Base-by-base conservation (phyloP, 2,113 vertebrate genomes). In the Amphilophus citrinellus region DNA sequence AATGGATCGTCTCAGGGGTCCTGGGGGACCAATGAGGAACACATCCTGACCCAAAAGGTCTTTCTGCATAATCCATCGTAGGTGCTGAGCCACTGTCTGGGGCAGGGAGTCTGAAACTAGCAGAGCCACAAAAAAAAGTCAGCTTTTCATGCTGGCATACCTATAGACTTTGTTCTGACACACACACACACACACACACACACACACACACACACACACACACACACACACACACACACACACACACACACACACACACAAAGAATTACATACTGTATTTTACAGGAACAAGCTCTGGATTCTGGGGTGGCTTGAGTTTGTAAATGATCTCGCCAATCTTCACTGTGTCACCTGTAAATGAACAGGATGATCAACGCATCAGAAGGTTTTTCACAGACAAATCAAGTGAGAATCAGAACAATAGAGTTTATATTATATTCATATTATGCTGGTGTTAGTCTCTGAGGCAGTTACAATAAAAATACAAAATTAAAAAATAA, bases 51-150 rank as follows among this genome's bases (percentile, higher is more conserved):
- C 98, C 82, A 99, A 88, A 83, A 99, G 96, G 84, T 99, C 98
- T 89, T 99, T 99, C 92, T 99, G 98, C 98, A 99, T 99, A 84
- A 99, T 98, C 98, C 98, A 99, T 95, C 97, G 96, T 10, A 99
- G 96, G 90, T 99, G 98, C 39, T 99, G 97, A 80, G 95, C 93
- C 30, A 98, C 93, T 10, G 97, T 95, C 56, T 99, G 98, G 6
- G 97, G 94, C 81, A 97, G 18, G 42, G 96, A 94, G 44, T 97
- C 97, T 86, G 96, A 96, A 94, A 98, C 98, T 99, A 87, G 68
- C 1, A 81, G 61, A 91, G 30, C 89, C 27, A 79, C 11, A 32
- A 5, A 61, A 24, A 24, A 30, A 35, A 30, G 50, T 7, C 0
- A 68, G 14, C 17, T 3, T 4, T 30, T 58, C 50, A 71, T 11